Percentiles rank a stretch among this genome's conserved stretches.
Evolutionary conservation across 2,888 invertebrate genomes (phyloP).

Genomic region (Lithophane ornitopus): DNA sequence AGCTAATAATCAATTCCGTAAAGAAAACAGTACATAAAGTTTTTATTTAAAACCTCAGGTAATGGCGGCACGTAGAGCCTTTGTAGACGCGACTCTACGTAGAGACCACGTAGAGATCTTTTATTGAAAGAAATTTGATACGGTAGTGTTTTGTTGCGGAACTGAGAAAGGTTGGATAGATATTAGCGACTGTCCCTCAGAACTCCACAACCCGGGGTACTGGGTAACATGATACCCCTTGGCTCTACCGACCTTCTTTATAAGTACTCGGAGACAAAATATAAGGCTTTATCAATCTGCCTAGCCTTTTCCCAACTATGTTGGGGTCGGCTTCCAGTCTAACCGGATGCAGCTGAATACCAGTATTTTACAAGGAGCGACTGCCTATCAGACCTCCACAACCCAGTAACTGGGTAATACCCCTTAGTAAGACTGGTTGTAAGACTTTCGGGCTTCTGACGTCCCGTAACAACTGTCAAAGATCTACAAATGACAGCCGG

Average conservation of each 20-base stretch:
- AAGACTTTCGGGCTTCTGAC: too few relatives aligned
- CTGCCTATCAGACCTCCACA: too few relatives aligned
- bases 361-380: too few relatives aligned
- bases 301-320: too few relatives aligned
- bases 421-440: too few relatives aligned
- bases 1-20: conserved; percentile 27
- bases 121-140: conserved; percentile 32
- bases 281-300: too few relatives aligned
- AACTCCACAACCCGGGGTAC: neutral
- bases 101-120: conserved; percentile 2
- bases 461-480: too few relatives aligned
- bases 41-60: conserved; percentile 31
- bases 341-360: too few relatives aligned
- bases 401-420: too few relatives aligned
- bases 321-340: too few relatives aligned
- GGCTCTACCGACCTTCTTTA: neutral
- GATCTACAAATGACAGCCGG: too few relatives aligned
- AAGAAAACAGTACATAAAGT: conserved; percentile 29
- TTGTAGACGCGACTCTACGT: conserved; percentile 25
- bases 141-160: neutral
- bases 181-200: neutral
- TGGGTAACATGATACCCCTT: neutral
- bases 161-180: neutral
- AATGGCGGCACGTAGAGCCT: conserved; percentile 48
- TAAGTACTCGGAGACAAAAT: neutral